Base-by-base conservation (phyloP, 2,113 vertebrate genomes). In the Pachypanchax playfairii region DNA sequence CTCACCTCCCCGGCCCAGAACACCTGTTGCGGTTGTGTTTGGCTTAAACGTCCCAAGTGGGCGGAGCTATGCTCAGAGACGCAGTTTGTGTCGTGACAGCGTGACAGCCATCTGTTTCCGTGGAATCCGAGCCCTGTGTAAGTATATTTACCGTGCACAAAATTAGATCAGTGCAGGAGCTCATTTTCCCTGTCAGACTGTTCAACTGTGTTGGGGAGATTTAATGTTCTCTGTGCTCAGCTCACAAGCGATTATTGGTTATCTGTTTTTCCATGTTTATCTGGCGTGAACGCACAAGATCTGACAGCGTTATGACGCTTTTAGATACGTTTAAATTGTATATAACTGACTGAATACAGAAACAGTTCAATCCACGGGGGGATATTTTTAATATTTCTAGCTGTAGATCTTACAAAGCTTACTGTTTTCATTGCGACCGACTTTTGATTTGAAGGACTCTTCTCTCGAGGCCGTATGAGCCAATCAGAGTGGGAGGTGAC, bases 11-110 rank as follows among this genome's bases (percentile, higher is more conserved):
- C 22, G 8, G 42, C 12, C 17, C n/a, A 5, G 8, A 5, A 48
- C 84, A 90, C 87, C 87, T 91, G 91, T 91, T 90, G 87, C 70
- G 74, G 35, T 60, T 62, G 80, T 70, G 79, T 78, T 77, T 67
- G 71, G 77, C 77, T 83, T 89, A 74, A 64, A 49, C 77, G 70
- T 87, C 80, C 55, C 36, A 38, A 33, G 73, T 25, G 86, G 92
- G 91, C 85, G 90, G 91, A 81, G 90, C 86, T 74, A 67, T 50
- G 81, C 76, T 69, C 36, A 33, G 44, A 54, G 72, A 71, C 65
- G 36, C 59, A 72, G 68, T 35, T 14, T 26, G 65, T n/a, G 65
- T 78, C 71, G 63, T 70, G 49, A 35, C 60, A 29, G 44, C 60
- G 15, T 29, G 55, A 49, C 43, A 78, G 70, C 88, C 89, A 89